phyloP scores from a whole-genome alignment of 2,113 vertebrate species.

The Psettodes erumei region DNA sequence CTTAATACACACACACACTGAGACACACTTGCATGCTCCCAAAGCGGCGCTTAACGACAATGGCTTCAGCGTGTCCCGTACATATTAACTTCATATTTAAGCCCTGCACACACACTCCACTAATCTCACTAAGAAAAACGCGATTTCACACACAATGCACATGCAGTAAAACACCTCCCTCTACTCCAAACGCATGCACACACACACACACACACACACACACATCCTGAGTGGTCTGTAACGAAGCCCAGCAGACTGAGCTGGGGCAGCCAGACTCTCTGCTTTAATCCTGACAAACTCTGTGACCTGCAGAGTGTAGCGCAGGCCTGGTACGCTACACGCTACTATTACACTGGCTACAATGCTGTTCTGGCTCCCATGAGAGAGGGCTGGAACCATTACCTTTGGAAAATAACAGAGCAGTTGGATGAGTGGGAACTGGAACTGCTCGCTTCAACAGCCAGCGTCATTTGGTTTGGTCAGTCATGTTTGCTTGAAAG shows the following conservation, averaged over 20 bases:
- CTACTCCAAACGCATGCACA: constrained; percentile 3
- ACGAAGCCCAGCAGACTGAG: constrained; percentile 64
- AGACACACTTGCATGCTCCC: constrained; percentile 35
- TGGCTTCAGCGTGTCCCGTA: constrained; percentile 37
- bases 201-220: constrained; percentile 29
- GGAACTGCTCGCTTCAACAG: constrained; percentile 20
- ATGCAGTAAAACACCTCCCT: constrained; percentile 52
- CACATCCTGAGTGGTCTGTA: constrained; percentile 61
- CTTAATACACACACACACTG: constrained; percentile 44
- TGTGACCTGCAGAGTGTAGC: constrained; percentile 65
- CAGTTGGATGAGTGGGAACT: constrained; percentile 15
- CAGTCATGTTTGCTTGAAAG: constrained; percentile 8
- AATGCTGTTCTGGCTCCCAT: constrained; percentile 25
- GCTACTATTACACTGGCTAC: constrained; percentile 42
- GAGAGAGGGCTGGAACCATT: constrained; percentile 31
- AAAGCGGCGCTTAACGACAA: constrained; percentile 43
- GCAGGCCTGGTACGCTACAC: constrained; percentile 20
- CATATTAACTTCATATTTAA: constrained; percentile 38
- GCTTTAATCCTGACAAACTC: constrained; percentile 75
- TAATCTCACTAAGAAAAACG: constrained; percentile 47
- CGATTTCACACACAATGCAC: constrained; percentile 60
- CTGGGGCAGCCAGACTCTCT: constrained; percentile 54
- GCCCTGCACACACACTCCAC: constrained; percentile 42
- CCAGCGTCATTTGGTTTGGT: constrained; percentile 5
- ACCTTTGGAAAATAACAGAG: constrained; percentile 26